Evolutionary conservation across 1,140 invertebrate species (phyloP).

Genomic region (Cataglyphis hispanica): DNA sequence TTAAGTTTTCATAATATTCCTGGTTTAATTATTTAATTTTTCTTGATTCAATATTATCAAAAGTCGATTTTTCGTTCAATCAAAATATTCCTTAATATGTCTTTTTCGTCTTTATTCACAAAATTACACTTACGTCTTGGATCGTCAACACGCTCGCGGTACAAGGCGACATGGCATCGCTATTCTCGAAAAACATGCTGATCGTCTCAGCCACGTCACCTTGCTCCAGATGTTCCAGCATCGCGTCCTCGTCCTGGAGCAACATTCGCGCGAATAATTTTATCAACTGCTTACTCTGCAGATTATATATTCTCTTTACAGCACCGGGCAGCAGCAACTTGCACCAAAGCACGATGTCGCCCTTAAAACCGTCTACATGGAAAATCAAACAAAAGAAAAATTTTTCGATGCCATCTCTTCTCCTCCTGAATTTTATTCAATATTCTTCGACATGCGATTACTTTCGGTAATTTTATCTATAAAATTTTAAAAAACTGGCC

Average conservation of each 20-base stretch:
- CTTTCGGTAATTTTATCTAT: too few relatives aligned
- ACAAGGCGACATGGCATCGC: slow-evolving; percentile 87
- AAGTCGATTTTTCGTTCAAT: background rate
- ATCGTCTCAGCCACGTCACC: slow-evolving; percentile 97
- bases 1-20: too few relatives aligned
- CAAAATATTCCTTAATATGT: background rate
- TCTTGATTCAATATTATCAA: background rate
- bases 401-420: background rate
- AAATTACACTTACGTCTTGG: slow-evolving; percentile 87
- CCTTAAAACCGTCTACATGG: slow-evolving; percentile 89
- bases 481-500: too few relatives aligned
- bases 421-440: background rate
- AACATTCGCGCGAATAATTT: slow-evolving; percentile 96
- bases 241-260: slow-evolving; percentile 90
- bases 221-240: slow-evolving; percentile 95
- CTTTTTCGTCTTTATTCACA: background rate
- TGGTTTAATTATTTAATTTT: background rate
- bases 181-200: slow-evolving; percentile 92
- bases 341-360: slow-evolving; percentile 94
- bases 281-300: slow-evolving; percentile 96
- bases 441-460: too few relatives aligned
- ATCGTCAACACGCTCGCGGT: slow-evolving; percentile 91
- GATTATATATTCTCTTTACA: slow-evolving; percentile 94
- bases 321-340: slow-evolving; percentile 93
- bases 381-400: background rate